Conservation (phyloP, 2,113 vertebrate species). For the Hirundichthys speculiger region DNA sequence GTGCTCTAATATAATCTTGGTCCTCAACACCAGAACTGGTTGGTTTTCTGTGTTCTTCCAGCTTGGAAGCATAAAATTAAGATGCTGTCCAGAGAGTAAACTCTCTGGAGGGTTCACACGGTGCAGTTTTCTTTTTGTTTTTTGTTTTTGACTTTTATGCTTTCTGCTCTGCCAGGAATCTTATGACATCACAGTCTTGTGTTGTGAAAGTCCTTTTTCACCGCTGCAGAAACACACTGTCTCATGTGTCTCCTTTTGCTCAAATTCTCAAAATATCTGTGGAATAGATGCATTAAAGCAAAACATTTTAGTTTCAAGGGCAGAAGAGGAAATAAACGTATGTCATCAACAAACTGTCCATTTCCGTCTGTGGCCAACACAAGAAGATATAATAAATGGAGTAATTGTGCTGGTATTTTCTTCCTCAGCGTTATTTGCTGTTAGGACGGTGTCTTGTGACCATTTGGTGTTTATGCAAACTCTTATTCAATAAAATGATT, state of each 20-base stretch:
- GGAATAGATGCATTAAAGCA: too few relatives aligned
- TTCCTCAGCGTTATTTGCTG: too few relatives aligned
- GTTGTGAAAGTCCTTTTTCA: conserved; percentile 17
- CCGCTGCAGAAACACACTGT: conserved; percentile 11
- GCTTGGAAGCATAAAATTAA: conserved; percentile 52
- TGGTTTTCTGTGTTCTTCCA: conserved; percentile 39
- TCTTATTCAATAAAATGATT: too few relatives aligned
- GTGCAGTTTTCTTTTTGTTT: conserved; percentile 9
- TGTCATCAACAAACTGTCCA: too few relatives aligned
- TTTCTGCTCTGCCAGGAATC: conserved; percentile 48
- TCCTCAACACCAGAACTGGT: conserved; percentile 30
- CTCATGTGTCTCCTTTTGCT: conserved; percentile 37
- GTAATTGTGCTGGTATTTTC: too few relatives aligned
- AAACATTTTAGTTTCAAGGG: too few relatives aligned
- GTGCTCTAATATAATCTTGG: conserved; percentile 41
- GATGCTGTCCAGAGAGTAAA: conserved; percentile 31
- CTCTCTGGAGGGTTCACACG: conserved; percentile 29
- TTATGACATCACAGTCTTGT: conserved; percentile 47
- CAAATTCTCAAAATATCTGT: too few relatives aligned
- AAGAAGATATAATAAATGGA: too few relatives aligned
- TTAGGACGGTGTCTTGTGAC: too few relatives aligned
- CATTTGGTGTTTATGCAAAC: too few relatives aligned
- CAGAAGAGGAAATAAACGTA: too few relatives aligned
- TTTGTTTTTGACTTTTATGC: conserved; percentile 36
- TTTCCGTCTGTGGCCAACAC: too few relatives aligned